These are phyloP conservation scores for Oncorhynchus nerka DNA, from an alignment of 2,113 vertebrate species.

Conservation along the genomic window DNA sequence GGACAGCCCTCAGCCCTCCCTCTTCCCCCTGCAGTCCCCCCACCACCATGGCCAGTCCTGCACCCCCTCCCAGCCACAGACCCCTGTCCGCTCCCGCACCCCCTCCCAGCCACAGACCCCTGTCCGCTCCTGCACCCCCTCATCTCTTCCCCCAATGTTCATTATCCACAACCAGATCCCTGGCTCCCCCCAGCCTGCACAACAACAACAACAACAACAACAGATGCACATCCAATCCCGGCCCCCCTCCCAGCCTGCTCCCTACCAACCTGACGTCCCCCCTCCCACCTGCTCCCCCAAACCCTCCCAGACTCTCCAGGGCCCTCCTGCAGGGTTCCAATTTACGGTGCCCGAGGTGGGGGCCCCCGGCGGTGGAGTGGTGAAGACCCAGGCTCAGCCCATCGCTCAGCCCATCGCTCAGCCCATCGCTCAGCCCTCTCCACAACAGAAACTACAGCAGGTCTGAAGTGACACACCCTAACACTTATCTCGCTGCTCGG, in stretches of 20 bases:
- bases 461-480: conserved; percentile 68
- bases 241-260: conserved; percentile 60
- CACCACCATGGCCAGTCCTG: conserved; percentile 74
- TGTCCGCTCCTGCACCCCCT: conserved; percentile 82
- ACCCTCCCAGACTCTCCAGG: conserved; percentile 55
- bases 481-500: not conserved
- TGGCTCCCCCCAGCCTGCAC: conserved; percentile 63
- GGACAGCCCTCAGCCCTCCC: conserved; percentile 76
- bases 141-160: conserved; percentile 76
- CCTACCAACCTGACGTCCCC: conserved; percentile 65
- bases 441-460: conserved; percentile 88
- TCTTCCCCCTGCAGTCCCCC: conserved; percentile 79
- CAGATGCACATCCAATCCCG: conserved; percentile 61
- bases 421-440: conserved; percentile 52
- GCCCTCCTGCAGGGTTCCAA: conserved; percentile 74
- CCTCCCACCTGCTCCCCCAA: conserved; percentile 74
- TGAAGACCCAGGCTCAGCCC: conserved; percentile 66
- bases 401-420: conserved; percentile 4
- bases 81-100: conserved; percentile 83
- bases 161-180: conserved; percentile 83
- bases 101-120: conserved; percentile 81
- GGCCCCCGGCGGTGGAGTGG: conserved; percentile 34
- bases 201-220: conserved; percentile 48
- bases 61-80: conserved; percentile 77
- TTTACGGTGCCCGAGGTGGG: conserved; percentile 63